Percentiles rank a stretch among this genome's conserved stretches.
phyloP scores from a whole-genome alignment of 2,113 vertebrate genomes.

The Cinclus cinclus region DNA sequence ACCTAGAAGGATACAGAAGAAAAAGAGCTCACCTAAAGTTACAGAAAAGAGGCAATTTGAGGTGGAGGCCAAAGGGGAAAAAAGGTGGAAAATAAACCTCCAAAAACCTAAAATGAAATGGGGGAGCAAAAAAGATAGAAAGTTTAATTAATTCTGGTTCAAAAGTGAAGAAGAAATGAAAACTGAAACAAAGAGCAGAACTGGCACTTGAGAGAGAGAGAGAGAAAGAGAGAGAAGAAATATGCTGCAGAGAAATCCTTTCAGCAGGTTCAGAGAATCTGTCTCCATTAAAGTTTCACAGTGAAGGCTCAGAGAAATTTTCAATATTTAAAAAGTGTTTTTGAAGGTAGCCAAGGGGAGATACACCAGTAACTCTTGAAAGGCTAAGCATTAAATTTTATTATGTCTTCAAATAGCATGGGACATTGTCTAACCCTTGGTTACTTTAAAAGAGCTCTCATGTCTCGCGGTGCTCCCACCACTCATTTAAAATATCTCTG shows the following conservation, averaged over 20 bases:
- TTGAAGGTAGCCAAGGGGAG: slow-evolving; percentile 6
- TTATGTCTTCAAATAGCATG: background rate
- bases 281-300: slow-evolving; percentile 50
- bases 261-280: background rate
- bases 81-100: background rate
- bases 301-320: slow-evolving; percentile 23
- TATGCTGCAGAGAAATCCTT: background rate
- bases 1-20: background rate
- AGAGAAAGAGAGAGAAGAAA: background rate
- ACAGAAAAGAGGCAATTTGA: background rate
- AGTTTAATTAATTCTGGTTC: background rate
- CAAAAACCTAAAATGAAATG: background rate
- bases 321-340: slow-evolving; percentile 44
- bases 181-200: slow-evolving; percentile 16
- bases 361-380: background rate
- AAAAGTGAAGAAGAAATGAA: background rate
- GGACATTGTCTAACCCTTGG: background rate
- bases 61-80: background rate
- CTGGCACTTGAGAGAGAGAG: background rate
- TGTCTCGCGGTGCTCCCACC: background rate
- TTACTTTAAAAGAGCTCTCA: background rate
- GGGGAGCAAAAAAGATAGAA: background rate
- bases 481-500: background rate
- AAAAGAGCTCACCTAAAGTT: background rate
- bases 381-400: background rate